Conservation (phyloP, 2,797 vertebrate species). For the Alcedo quadribrachys region DNA sequence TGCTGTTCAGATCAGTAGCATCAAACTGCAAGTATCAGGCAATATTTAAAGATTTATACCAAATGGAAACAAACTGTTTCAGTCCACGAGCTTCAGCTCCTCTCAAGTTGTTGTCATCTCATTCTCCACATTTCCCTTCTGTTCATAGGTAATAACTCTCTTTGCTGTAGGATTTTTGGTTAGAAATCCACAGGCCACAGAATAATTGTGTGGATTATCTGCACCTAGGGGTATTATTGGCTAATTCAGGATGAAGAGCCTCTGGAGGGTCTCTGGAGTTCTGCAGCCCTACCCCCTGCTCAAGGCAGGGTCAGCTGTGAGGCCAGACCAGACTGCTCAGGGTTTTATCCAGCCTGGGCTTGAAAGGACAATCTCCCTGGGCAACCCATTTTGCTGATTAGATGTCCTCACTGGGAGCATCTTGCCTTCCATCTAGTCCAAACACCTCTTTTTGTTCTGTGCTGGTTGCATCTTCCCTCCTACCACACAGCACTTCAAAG, state of each 20-base stretch:
- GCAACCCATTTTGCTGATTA: neutral
- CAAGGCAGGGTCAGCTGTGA: neutral
- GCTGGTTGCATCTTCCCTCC: neutral
- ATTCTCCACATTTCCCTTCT: neutral
- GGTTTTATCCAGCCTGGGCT: neutral
- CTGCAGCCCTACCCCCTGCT: neutral
- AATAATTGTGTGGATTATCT: neutral
- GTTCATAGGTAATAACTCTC: neutral
- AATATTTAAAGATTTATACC: slow-evolving; percentile 61
- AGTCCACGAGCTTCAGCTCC: neutral
- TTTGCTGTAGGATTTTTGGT: neutral
- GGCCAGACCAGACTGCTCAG: neutral
- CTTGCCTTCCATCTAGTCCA: neutral
- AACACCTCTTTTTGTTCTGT: neutral
- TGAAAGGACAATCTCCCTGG: neutral
- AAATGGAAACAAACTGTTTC: neutral
- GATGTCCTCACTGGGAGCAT: neutral
- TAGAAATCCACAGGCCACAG: neutral
- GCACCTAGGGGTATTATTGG: fast-evolving
- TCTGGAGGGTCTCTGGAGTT: neutral
- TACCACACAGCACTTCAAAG: neutral
- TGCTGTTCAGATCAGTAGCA: slow-evolving; percentile 46
- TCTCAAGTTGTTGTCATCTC: slow-evolving; percentile 5
- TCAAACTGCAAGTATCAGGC: slow-evolving; percentile 66
- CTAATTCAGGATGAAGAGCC: neutral